These are phyloP conservation scores for Bubalus kerabau DNA, from an alignment of 2,113 vertebrate species.

Conservation along the genomic window DNA sequence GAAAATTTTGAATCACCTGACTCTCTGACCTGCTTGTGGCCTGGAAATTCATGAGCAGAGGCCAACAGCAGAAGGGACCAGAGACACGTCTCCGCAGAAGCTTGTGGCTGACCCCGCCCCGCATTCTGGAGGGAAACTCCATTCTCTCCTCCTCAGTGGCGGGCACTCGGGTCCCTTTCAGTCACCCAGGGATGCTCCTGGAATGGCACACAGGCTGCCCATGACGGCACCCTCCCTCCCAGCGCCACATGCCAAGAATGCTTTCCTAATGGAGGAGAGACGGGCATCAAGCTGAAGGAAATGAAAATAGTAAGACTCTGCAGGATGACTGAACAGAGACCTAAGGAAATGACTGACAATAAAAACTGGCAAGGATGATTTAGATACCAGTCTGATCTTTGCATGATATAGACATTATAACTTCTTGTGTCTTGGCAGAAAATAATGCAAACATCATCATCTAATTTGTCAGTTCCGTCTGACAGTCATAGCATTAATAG, in stretches of 20 bases:
- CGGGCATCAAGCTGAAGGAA: not conserved
- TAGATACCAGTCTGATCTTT: not conserved
- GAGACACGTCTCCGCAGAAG: not conserved
- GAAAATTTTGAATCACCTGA: not conserved
- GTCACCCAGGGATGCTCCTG: not conserved
- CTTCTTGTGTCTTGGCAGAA: not conserved
- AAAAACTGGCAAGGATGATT: not conserved
- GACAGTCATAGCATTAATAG: not conserved
- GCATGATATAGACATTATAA: not conserved
- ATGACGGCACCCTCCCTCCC: not conserved
- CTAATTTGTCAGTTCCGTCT: not conserved
- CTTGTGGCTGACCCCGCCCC: not conserved
- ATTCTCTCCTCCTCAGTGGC: not conserved
- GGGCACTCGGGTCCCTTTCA: not conserved
- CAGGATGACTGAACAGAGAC: not conserved
- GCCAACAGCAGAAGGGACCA: not conserved
- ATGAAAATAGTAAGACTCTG: not conserved
- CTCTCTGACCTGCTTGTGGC: not conserved
- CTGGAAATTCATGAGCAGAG: not conserved
- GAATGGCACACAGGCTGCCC: not conserved
- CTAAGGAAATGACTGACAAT: not conserved
- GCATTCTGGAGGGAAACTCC: not conserved
- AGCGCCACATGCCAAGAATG: fast-evolving
- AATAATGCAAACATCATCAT: not conserved
- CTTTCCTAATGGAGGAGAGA: not conserved